A percentile compares a stretch with the other conserved stretches of the same genome.
Evolutionary conservation across 23 tunicate species (phyloP).

Genomic region (Ciona savignyi): DNA sequence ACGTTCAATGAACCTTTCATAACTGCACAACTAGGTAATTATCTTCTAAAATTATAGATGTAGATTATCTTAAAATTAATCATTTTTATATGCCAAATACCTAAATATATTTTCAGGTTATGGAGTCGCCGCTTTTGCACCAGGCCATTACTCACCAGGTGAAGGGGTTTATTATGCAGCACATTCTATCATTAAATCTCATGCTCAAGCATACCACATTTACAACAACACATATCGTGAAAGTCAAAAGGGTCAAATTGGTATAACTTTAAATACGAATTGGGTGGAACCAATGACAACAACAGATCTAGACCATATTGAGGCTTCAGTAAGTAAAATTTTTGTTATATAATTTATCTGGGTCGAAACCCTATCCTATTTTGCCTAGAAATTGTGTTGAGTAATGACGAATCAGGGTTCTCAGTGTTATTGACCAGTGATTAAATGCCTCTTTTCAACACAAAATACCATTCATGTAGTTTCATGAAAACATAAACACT

Average conservation of each 20-base stretch:
- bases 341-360: too few species aligned
- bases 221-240: conserved; percentile 76
- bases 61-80: too few species aligned
- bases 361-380: too few species aligned
- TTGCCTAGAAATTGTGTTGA: too few species aligned
- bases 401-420: too few species aligned
- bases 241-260: conserved; percentile 71
- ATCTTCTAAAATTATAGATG: too few species aligned
- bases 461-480: too few species aligned
- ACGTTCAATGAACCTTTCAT: conserved; percentile 97
- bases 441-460: too few species aligned
- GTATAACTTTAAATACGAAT: conserved; percentile 87
- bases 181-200: conserved; percentile 86
- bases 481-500: too few species aligned
- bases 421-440: too few species aligned
- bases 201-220: conserved; percentile 73
- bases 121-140: conserved; percentile 80
- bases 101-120: conserved; percentile 84
- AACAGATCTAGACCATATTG: conserved; percentile 61
- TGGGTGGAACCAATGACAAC: conserved; percentile 75
- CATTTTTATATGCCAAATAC: too few species aligned
- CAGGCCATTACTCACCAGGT: conserved; percentile 42
- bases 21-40: conserved; percentile 75
- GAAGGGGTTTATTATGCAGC: conserved; percentile 87
- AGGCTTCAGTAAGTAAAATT: conserved; percentile 62